Evolutionary conservation across 2,113 vertebrate genomes (phyloP).

Genomic region (Clarias magur): DNA sequence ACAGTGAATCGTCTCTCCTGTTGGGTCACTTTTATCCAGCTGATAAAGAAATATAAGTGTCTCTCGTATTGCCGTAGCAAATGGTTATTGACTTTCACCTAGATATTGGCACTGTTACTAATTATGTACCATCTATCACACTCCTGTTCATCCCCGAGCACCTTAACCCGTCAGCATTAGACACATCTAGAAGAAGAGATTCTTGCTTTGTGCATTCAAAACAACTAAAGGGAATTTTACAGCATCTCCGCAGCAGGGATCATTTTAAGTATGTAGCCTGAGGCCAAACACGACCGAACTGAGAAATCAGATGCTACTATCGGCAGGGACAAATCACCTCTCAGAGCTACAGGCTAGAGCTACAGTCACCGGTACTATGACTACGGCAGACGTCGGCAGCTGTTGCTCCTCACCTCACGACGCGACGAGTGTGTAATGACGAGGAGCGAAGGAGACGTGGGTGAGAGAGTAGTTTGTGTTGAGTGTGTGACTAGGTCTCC

Average conservation of each 20-base stretch:
- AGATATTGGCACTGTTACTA: neutral
- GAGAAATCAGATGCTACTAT: constrained; percentile 36
- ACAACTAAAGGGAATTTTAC: neutral
- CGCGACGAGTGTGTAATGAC: constrained; percentile 20
- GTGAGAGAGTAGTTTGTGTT: constrained; percentile 7
- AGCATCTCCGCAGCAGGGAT: constrained; percentile 12
- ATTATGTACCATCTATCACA: constrained; percentile 40
- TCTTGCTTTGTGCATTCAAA: neutral
- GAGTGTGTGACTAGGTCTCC: constrained; percentile 1
- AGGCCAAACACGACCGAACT: constrained; percentile 37
- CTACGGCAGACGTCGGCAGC: constrained; percentile 8
- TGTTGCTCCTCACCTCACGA: constrained; percentile 33
- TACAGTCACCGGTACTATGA: constrained; percentile 29
- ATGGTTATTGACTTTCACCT: neutral
- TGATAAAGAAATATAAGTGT: neutral
- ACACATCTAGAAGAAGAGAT: neutral
- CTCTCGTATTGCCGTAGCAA: neutral
- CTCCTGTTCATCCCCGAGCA: neutral
- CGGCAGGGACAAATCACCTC: constrained; percentile 24
- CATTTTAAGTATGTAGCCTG: constrained; percentile 26
- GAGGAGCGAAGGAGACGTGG: constrained; percentile 7
- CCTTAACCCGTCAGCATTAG: neutral
- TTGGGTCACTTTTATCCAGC: neutral
- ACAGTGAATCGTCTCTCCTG: neutral
- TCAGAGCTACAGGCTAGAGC: constrained; percentile 29